phyloP scores from a whole-genome alignment of 2,797 vertebrate genomes.

The Valencia hispanica region DNA sequence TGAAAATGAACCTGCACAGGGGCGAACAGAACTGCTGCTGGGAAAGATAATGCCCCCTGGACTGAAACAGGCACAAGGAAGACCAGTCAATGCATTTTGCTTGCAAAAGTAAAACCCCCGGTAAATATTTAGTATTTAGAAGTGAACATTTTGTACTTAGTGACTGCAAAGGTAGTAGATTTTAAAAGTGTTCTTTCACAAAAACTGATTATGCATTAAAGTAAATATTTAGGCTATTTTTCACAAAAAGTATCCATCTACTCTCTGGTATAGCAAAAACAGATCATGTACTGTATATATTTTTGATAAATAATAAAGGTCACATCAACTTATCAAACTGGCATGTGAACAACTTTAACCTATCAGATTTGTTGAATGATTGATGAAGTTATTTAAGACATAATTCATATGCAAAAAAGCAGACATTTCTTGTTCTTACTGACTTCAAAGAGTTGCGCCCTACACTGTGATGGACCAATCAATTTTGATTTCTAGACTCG shows the following conservation, averaged over 20 bases:
- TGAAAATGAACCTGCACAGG: conserved; percentile 47
- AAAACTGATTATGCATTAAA: neutral
- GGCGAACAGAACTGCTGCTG: conserved; percentile 26
- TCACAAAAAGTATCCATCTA: neutral
- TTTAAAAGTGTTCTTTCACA: neutral
- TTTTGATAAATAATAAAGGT: conserved; percentile 1
- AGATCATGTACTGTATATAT: neutral
- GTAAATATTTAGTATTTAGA: neutral
- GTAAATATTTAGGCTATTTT: neutral
- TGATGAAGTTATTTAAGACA: neutral
- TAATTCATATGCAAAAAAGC: neutral
- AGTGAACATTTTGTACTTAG: neutral
- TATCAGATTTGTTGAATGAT: neutral
- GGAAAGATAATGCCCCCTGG: conserved; percentile 29
- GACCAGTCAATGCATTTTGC: conserved; percentile 13
- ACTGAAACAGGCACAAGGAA: conserved; percentile 27
- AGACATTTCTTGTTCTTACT: neutral
- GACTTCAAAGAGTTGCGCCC: neutral
- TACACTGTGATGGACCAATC: neutral
- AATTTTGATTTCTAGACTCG: neutral
- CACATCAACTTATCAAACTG: neutral
- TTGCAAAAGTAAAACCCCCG: neutral
- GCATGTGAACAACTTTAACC: neutral
- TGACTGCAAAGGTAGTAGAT: neutral
- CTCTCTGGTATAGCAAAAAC: neutral